Evolutionary conservation across 2,888 invertebrate genomes (phyloP), one percentile per base, ranked within the genome.

Genomic region (Synergus laeviventris): DNA sequence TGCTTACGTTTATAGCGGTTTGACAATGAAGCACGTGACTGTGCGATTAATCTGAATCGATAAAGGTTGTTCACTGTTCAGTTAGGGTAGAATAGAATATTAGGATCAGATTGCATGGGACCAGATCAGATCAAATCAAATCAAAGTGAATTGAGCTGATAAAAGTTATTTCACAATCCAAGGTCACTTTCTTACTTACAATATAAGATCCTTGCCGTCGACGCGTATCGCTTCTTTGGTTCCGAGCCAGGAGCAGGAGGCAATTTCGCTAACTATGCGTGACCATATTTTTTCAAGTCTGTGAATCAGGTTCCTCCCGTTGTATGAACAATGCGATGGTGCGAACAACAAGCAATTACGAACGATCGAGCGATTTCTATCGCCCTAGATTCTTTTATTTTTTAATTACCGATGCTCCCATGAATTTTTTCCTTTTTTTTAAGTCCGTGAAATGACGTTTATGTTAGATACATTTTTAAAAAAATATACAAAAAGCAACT

Each of bases 1-100:
- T 70, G 70, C 70, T 70, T 70, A 70, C 31, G 70, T 54, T 70
- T 70, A 70, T 49, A 70, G 70, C 70, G 70, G 70, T 70, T 70
- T 49, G 49, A 70, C 49, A 70, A 70, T 70, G 45, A 45, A 70
- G 49, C 70, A 49, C 70, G 70, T 70, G 70, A 70, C 70, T 70
- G 59, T 24, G 45, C 49, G 70, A 70, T 70, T 70, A 70, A 70
- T 70, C 70, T 36, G 49, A 70, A 70, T 70, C 70, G 70, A 70
- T 70, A 70, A 70, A 70, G 49, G 31, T 49, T 70, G 31, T 70
- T 70, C 70, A n/a, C 31, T 49, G 45, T 31, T 70, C 49, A n/a
- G 5, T 31, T 21, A 12, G 24, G 59, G 14, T 59, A 14, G 24
- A 24, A 59, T 59, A 24, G 59, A 5, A 42, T 24, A n/a, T n/a